Evolutionary conservation across 2,888 invertebrate genomes (phyloP).

Genomic region (Hemaris fuciformis): DNA sequence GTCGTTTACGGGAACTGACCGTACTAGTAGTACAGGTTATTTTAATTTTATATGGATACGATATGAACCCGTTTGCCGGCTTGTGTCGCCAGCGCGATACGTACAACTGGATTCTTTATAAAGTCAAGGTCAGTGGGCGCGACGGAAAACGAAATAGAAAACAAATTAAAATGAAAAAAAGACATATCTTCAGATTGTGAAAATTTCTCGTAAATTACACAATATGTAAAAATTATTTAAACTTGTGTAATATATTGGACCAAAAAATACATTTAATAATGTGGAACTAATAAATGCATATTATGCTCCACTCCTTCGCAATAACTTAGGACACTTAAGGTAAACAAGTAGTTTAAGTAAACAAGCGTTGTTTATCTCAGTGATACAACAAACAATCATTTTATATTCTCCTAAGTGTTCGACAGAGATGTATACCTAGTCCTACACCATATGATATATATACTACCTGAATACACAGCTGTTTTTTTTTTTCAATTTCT

Average conservation of each 20-base stretch:
- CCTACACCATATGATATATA: too few relatives aligned
- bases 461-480: too few relatives aligned
- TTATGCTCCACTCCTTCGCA: background rate
- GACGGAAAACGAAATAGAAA: constrained; percentile 1
- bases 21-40: constrained; percentile 15
- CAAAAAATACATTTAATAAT: background rate
- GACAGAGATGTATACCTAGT: too few relatives aligned
- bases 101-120: constrained; percentile 18
- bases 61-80: constrained; percentile 28
- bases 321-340: background rate
- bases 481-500: too few relatives aligned
- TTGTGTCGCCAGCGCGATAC: constrained; percentile 24
- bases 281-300: background rate
- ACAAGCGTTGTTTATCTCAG: too few relatives aligned
- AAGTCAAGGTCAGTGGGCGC: constrained; percentile 33
- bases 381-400: too few relatives aligned
- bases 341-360: background rate
- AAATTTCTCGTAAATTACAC: background rate
- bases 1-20: background rate
- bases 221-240: background rate
- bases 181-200: background rate
- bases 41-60: constrained; percentile 38
- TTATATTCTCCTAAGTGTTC: too few relatives aligned
- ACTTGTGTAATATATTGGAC: background rate
- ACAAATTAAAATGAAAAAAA: background rate